Conservation (phyloP, 2,888 invertebrate genomes). For the Xylophagus ater region DNA sequence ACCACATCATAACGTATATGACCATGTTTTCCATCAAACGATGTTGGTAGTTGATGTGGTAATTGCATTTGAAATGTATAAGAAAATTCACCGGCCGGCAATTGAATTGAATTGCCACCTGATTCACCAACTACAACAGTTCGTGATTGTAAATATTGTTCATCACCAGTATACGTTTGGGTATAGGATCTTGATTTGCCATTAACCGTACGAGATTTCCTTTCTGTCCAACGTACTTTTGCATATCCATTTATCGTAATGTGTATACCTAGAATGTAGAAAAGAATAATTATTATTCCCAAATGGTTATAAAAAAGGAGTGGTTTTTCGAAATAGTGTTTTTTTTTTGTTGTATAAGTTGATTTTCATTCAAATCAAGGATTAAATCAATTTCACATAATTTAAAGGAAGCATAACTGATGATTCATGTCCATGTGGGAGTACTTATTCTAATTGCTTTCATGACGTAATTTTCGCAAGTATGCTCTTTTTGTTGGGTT, state of each 20-base stretch:
- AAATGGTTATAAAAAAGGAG: too few relatives aligned
- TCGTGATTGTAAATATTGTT: slow-evolving; percentile 31
- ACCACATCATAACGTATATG: slow-evolving; percentile 68
- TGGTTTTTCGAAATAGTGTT: too few relatives aligned
- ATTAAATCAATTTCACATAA: too few relatives aligned
- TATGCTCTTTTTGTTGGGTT: too few relatives aligned
- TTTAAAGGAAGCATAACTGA: too few relatives aligned
- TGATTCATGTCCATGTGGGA: too few relatives aligned
- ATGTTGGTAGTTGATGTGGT: slow-evolving; percentile 55
- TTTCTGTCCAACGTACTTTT: slow-evolving; percentile 36
- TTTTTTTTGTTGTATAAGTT: too few relatives aligned
- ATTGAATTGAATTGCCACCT: slow-evolving; percentile 48
- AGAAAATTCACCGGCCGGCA: slow-evolving; percentile 54
- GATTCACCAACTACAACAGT: slow-evolving; percentile 31
- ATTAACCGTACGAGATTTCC: slow-evolving; percentile 18
- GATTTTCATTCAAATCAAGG: too few relatives aligned
- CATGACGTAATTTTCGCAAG: too few relatives aligned
- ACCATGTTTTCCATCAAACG: slow-evolving; percentile 66
- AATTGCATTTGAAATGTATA: slow-evolving; percentile 67
- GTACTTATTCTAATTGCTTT: too few relatives aligned
- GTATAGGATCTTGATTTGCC: slow-evolving; percentile 28
- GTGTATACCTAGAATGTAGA: slow-evolving; percentile 28
- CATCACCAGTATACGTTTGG: slow-evolving; percentile 31
- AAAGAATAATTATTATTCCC: neutral
- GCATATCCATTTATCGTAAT: slow-evolving; percentile 33